Conservation (phyloP, 2,113 vertebrate species). For the Chloropsis cyanopogon region DNA sequence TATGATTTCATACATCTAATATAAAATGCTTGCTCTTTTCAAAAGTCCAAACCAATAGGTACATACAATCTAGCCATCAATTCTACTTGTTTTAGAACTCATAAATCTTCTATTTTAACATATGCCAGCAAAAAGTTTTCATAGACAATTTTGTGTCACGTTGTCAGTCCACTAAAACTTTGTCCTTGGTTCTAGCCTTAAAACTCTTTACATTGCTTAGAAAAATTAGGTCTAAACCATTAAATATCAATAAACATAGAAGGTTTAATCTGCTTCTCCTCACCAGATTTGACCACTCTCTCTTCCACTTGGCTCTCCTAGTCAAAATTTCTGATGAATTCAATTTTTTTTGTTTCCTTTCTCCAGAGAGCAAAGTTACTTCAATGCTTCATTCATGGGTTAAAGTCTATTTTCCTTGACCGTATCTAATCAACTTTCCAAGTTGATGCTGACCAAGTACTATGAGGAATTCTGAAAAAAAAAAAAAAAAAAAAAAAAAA, state of each 20-base stretch:
- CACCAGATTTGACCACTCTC: not conserved
- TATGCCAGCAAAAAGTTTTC: not conserved
- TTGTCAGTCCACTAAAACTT: conserved; percentile 11
- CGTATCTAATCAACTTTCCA: not conserved
- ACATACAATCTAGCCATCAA: not conserved
- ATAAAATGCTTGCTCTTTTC: conserved; percentile 10
- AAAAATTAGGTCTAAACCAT: not conserved
- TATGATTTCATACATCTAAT: not conserved
- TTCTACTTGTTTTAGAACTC: not conserved
- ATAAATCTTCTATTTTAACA: conserved; percentile 10
- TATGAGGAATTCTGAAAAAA: not conserved
- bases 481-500: not conserved
- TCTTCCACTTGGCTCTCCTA: not conserved
- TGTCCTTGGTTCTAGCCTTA: conserved; percentile 2
- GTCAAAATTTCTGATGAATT: not conserved
- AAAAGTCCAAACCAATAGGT: not conserved
- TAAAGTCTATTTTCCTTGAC: not conserved
- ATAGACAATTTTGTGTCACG: not conserved
- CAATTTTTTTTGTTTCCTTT: not conserved
- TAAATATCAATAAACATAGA: not conserved
- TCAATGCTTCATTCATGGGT: not conserved
- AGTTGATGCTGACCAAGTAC: not conserved
- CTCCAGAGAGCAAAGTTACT: not conserved
- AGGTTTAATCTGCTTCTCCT: not conserved
- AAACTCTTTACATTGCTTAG: not conserved